phyloP scores from a whole-genome alignment of 2,888 invertebrate species.

The Epinotia bilunana region DNA sequence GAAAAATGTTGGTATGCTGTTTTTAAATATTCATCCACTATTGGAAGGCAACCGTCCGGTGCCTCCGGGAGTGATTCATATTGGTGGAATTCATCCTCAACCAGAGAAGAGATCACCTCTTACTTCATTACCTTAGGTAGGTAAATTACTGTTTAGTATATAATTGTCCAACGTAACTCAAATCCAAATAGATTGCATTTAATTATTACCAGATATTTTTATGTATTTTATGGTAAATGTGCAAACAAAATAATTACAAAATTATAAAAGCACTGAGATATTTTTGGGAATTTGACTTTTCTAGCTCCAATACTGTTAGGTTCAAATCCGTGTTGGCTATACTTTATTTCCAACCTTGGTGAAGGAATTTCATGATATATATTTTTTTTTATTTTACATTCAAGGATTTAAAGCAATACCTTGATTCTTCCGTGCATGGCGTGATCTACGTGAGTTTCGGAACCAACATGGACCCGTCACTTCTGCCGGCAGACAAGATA shows the following conservation, averaged over 20 bases:
- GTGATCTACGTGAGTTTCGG: constrained; percentile 77
- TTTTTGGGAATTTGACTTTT: too few relatives aligned
- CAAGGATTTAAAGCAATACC: constrained; percentile 63
- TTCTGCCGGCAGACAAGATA: constrained; percentile 60
- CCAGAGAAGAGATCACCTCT: constrained; percentile 50
- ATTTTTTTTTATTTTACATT: not conserved
- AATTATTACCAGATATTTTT: too few relatives aligned
- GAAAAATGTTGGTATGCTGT: constrained; percentile 64
- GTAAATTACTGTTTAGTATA: constrained; percentile 44
- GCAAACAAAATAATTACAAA: too few relatives aligned
- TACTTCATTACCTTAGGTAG: constrained; percentile 58
- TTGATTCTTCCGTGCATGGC: constrained; percentile 68
- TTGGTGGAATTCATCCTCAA: constrained; percentile 68
- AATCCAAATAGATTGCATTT: too few relatives aligned
- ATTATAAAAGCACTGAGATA: too few relatives aligned
- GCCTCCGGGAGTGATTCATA: constrained; percentile 65
- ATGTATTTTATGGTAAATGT: too few relatives aligned
- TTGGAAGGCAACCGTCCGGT: constrained; percentile 64
- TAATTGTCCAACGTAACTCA: too few relatives aligned
- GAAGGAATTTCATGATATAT: too few relatives aligned
- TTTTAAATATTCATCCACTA: constrained; percentile 68
- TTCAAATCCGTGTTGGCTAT: too few relatives aligned
- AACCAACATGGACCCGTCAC: constrained; percentile 62
- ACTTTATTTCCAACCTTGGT: too few relatives aligned
- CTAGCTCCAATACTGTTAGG: too few relatives aligned